phyloP scores from a whole-genome alignment of 2,113 vertebrate genomes.

The Platanista minor region DNA sequence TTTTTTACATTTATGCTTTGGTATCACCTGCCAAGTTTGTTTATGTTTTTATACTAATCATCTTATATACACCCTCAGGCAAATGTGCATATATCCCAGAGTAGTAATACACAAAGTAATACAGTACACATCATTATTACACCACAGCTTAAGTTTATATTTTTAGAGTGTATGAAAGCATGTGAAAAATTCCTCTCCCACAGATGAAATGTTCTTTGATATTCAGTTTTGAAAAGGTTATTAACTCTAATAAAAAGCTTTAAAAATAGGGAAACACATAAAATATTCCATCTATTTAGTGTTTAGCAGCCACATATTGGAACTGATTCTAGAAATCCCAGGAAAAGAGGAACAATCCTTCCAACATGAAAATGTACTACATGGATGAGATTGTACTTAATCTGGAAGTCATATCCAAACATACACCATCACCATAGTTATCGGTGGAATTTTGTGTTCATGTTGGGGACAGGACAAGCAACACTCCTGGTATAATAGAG shows the following conservation, averaged over 20 bases:
- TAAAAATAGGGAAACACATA: background rate
- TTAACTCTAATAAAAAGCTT: background rate
- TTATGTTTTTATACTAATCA: constrained; percentile 23
- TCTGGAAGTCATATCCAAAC: background rate
- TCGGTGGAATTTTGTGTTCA: background rate
- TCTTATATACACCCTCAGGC: constrained; percentile 36
- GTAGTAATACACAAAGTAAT: constrained; percentile 8
- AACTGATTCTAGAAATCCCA: background rate
- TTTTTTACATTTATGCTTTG: constrained; percentile 15
- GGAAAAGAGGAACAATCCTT: background rate
- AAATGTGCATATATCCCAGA: constrained; percentile 36
- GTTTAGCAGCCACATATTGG: background rate
- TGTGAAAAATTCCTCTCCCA: background rate
- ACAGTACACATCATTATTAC: constrained; percentile 1
- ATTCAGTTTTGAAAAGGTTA: constrained; percentile 45
- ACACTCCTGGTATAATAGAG: background rate
- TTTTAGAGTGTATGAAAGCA: background rate
- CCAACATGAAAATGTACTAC: background rate
- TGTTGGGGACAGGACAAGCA: background rate
- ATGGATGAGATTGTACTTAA: background rate
- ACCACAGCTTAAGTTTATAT: constrained; percentile 29
- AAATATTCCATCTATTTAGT: background rate
- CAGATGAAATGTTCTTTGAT: constrained; percentile 6
- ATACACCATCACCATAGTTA: background rate
- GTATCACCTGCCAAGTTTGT: constrained; percentile 34